These are phyloP conservation scores for Lepidochitona cinerea DNA, from an alignment of 2,888 invertebrate genomes.

Conservation along the genomic window DNA sequence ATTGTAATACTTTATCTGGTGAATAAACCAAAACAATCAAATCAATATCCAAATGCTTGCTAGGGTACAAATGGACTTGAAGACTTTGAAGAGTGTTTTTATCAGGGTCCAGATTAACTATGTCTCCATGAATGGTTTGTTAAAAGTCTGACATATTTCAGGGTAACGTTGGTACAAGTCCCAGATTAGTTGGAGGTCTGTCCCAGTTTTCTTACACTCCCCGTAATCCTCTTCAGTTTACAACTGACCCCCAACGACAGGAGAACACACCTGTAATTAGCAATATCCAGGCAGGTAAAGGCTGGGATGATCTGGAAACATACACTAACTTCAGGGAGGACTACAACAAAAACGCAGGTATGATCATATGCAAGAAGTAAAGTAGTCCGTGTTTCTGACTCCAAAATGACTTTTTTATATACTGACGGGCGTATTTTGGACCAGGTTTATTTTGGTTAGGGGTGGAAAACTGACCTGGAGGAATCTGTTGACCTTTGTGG, in stretches of 20 bases:
- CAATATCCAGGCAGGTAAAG: conserved; percentile 10
- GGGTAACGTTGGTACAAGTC: neutral
- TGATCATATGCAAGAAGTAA: too few species aligned
- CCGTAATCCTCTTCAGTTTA: conserved; percentile 1
- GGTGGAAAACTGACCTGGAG: too few species aligned
- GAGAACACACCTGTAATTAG: too few species aligned
- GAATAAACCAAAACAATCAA: too few species aligned
- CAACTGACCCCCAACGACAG: neutral
- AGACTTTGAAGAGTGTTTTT: conserved; percentile 18
- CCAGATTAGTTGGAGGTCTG: neutral
- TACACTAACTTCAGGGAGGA: conserved; percentile 67
- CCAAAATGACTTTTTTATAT: too few species aligned
- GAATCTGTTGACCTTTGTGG: too few species aligned
- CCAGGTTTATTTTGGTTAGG: too few species aligned
- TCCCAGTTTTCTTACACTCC: neutral
- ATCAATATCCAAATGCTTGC: too few species aligned
- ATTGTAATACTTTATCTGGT: too few species aligned
- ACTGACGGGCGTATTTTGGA: too few species aligned
- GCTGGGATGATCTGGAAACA: conserved; percentile 47
- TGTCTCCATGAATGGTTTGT: neutral
- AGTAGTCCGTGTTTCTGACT: too few species aligned
- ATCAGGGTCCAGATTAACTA: neutral
- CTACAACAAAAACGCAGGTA: neutral
- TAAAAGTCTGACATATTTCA: neutral
- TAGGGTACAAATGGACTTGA: neutral